Evolutionary conservation across 2,113 vertebrate genomes (phyloP).

Genomic region (Dolichotis patagonum): DNA sequence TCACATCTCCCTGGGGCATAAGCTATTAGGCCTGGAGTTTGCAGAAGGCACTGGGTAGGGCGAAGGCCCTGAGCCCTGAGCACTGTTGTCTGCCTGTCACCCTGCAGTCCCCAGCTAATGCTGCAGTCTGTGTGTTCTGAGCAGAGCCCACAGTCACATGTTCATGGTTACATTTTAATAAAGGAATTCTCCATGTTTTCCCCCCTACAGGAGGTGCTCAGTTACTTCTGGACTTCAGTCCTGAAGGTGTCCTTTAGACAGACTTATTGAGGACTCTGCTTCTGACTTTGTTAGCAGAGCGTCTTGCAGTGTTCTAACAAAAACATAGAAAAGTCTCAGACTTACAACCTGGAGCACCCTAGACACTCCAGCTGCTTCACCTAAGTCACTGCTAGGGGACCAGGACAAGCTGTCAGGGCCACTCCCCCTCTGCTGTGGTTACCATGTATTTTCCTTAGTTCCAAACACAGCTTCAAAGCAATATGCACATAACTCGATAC

Average conservation of each 20-base stretch:
- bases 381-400: background rate
- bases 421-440: background rate
- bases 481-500: background rate
- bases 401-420: background rate
- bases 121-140: background rate
- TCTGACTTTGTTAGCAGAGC: background rate
- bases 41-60: background rate
- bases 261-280: background rate
- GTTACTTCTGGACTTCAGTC: background rate
- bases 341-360: background rate
- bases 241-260: background rate
- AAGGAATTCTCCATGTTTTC: background rate
- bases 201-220: background rate
- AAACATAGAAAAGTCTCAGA: background rate
- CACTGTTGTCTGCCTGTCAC: background rate
- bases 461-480: background rate
- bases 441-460: background rate
- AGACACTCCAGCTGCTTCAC: background rate
- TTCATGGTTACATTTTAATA: background rate
- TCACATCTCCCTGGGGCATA: accelerated
- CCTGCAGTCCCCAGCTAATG: background rate
- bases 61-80: background rate
- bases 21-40: background rate
- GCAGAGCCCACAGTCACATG: accelerated
- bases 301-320: background rate